Conservation (phyloP, 2,113 vertebrate genomes). For the Silurus glanis region DNA sequence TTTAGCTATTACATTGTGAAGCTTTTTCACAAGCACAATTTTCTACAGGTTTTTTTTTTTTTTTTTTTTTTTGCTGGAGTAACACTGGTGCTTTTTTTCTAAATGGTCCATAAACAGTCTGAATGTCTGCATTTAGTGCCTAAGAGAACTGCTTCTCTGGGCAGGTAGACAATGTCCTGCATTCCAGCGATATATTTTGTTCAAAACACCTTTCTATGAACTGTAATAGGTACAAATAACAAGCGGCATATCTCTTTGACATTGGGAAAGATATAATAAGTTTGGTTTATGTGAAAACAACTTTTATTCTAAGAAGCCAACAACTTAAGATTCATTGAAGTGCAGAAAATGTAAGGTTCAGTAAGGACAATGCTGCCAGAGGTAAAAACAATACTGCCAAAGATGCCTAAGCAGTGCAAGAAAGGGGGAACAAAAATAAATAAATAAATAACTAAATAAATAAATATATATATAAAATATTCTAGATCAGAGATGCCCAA, state of each 20-base stretch:
- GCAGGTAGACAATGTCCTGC: conserved; percentile 30
- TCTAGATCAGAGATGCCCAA: too few species aligned
- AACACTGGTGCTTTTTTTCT: conserved; percentile 52
- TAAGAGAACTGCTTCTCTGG: conserved; percentile 43
- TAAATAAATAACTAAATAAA: too few species aligned
- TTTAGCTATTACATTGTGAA: too few species aligned
- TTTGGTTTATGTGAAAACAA: conserved; percentile 33
- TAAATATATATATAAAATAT: too few species aligned
- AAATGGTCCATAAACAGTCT: conserved; percentile 55
- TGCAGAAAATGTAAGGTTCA: conserved; percentile 40
- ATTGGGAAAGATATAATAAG: conserved; percentile 7
- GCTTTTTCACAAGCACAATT: not conserved
- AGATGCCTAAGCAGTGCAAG: conserved; percentile 7
- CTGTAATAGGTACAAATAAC: not conserved
- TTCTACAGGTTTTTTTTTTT: not conserved
- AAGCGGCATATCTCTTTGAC: not conserved
- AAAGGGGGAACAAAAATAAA: conserved; percentile 10
- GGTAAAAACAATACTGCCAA: conserved; percentile 35
- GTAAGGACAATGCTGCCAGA: conserved; percentile 20
- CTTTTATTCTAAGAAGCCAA: conserved; percentile 17
- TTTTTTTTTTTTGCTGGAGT: not conserved
- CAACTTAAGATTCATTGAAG: conserved; percentile 8
- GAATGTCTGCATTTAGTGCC: conserved; percentile 50
- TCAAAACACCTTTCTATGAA: conserved; percentile 14
- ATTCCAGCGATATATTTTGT: conserved; percentile 23